These are phyloP conservation scores for Serilophus lunatus DNA, from an alignment of 2,113 vertebrate genomes.

Conservation along the genomic window DNA sequence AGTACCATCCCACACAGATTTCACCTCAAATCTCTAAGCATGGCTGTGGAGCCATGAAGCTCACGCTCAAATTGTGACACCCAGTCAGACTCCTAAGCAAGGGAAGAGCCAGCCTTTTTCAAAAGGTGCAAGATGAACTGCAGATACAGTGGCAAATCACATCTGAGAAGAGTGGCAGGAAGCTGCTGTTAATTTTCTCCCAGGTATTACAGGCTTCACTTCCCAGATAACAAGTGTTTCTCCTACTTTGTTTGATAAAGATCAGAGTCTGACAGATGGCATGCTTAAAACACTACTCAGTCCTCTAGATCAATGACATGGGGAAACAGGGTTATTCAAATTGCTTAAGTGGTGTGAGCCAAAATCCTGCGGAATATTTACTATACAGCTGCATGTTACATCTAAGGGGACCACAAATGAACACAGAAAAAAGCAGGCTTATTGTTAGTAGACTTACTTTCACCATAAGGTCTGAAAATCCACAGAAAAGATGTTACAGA, in stretches of 20 bases:
- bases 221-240: background rate
- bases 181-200: background rate
- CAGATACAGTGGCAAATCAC: background rate
- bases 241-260: background rate
- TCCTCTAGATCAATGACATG: background rate
- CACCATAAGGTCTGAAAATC: background rate
- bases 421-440: background rate
- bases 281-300: background rate
- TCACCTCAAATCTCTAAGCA: background rate
- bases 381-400: background rate
- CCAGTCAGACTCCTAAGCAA: background rate
- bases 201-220: background rate
- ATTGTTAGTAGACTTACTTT: background rate
- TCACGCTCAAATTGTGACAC: background rate
- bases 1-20: accelerated
- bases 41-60: background rate
- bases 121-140: background rate
- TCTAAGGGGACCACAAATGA: background rate
- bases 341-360: background rate
- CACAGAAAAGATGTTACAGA: background rate
- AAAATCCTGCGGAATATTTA: background rate
- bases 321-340: background rate
- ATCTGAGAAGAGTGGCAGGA: background rate
- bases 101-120: background rate
- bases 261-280: background rate